Conservation (phyloP, 2,113 vertebrate genomes). For the Morone chrysops region DNA sequence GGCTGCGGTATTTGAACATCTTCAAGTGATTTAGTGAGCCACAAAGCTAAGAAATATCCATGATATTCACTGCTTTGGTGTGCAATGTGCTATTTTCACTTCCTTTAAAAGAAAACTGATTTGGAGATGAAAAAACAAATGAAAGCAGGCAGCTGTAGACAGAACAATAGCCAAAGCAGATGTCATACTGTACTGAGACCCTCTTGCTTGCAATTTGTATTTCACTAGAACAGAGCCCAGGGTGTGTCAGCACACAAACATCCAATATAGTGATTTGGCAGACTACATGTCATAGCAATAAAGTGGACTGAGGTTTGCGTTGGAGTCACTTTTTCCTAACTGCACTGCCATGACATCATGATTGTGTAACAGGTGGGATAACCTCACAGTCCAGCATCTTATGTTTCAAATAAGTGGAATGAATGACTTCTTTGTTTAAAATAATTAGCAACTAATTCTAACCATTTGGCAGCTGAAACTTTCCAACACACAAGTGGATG, state of each 20-base stretch:
- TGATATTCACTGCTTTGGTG: not conserved
- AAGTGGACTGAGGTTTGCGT: slow-evolving; percentile 8
- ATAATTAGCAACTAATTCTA: slow-evolving; percentile 38
- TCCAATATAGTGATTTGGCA: slow-evolving; percentile 14
- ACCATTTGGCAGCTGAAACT: slow-evolving; percentile 37
- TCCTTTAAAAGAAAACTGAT: not conserved
- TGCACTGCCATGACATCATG: slow-evolving; percentile 66
- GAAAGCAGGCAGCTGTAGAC: slow-evolving; percentile 40
- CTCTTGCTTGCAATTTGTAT: slow-evolving; percentile 41
- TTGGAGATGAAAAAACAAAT: slow-evolving; percentile 12
- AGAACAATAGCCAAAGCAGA: slow-evolving; percentile 51
- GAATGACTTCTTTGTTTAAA: slow-evolving; percentile 66
- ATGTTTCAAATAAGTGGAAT: slow-evolving; percentile 30
- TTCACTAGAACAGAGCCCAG: slow-evolving; percentile 21
- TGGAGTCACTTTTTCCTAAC: slow-evolving; percentile 71
- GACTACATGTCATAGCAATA: slow-evolving; percentile 26
- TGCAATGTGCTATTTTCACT: slow-evolving; percentile 10
- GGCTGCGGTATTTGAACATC: not conserved
- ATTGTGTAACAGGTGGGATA: slow-evolving; percentile 74
- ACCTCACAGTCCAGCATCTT: slow-evolving; percentile 35
- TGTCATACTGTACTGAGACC: slow-evolving; percentile 19
- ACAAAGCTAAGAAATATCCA: slow-evolving; percentile 14
- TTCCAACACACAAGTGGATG: slow-evolving; percentile 1
- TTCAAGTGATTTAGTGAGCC: slow-evolving; percentile 20
- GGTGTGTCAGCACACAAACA: slow-evolving; percentile 44